Evolutionary conservation across 1,140 invertebrate species (phyloP).

Genomic region (Drosophila nebulosa): DNA sequence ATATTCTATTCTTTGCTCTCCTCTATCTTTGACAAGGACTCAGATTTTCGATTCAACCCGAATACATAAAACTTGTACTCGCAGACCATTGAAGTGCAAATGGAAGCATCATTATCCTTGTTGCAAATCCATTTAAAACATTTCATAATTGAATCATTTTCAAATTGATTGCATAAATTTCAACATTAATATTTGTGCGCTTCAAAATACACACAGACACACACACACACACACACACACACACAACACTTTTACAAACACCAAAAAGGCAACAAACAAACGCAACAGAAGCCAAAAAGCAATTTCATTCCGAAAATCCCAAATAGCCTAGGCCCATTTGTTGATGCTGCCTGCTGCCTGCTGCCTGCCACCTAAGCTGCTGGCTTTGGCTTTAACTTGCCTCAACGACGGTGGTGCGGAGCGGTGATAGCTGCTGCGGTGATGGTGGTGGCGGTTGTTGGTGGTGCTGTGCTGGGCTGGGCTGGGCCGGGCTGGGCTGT

Average conservation of each 20-base stretch:
- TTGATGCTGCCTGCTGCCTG: not conserved
- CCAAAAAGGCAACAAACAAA: constrained; percentile 15
- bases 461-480: not conserved
- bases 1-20: too few species aligned
- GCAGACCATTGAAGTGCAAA: not conserved
- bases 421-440: not conserved
- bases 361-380: not conserved
- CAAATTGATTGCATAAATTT: constrained; percentile 26
- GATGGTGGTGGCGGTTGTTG: not conserved
- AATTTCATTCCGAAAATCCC: constrained; percentile 30
- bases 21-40: too few species aligned
- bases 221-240: too few species aligned
- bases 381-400: not conserved
- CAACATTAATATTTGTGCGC: constrained; percentile 33
- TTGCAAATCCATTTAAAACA: constrained; percentile 17
- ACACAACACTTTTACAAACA: constrained; percentile 2
- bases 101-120: not conserved
- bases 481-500: constrained; percentile 17
- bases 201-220: not conserved
- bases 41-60: too few species aligned
- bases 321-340: not conserved
- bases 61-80: too few species aligned
- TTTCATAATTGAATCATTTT: constrained; percentile 50
- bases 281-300: constrained; percentile 28
- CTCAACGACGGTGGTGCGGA: not conserved